phyloP scores from a whole-genome alignment of 2,797 vertebrate genomes.

The Helostoma temminkii region DNA sequence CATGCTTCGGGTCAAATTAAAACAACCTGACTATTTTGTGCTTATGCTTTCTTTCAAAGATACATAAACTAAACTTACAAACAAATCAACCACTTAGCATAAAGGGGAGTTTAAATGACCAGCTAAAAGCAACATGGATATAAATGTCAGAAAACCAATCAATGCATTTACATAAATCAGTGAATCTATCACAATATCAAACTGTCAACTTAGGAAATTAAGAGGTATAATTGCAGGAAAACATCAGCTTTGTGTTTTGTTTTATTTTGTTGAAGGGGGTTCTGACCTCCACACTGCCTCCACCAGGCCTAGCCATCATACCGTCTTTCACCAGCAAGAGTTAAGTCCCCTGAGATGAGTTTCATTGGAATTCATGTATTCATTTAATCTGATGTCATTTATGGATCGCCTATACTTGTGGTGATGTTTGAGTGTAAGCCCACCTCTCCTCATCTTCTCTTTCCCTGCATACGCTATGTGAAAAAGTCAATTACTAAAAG shows the following conservation, averaged over 20 bases:
- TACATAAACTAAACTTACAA: conserved; percentile 8
- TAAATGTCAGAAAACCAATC: conserved; percentile 39
- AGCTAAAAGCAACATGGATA: conserved; percentile 39
- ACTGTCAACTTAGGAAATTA: too few relatives aligned
- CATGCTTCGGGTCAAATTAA: conserved; percentile 52
- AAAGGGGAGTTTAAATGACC: neutral
- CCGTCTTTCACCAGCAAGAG: conserved; percentile 22
- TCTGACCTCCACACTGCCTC: conserved; percentile 7
- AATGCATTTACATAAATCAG: conserved; percentile 30
- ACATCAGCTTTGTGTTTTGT: neutral
- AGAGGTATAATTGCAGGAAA: neutral
- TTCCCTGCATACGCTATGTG: conserved; percentile 32
- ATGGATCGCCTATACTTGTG: conserved; percentile 68
- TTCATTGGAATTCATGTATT: conserved; percentile 83
- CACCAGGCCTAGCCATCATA: neutral
- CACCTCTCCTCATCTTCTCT: conserved; percentile 19
- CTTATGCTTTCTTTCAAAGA: conserved; percentile 5
- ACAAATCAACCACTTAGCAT: conserved; percentile 12
- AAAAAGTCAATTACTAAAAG: conserved; percentile 81
- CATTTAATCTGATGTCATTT: conserved; percentile 86
- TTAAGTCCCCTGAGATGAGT: conserved; percentile 31
- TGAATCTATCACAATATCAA: conserved; percentile 17
- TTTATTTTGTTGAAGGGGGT: neutral
- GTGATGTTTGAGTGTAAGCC: conserved; percentile 37
- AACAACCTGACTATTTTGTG: conserved; percentile 11